Percentiles rank a stretch among this genome's conserved stretches.
These are phyloP conservation scores for Mycteria americana DNA, from an alignment of 2,797 vertebrate species.

Conservation along the genomic window DNA sequence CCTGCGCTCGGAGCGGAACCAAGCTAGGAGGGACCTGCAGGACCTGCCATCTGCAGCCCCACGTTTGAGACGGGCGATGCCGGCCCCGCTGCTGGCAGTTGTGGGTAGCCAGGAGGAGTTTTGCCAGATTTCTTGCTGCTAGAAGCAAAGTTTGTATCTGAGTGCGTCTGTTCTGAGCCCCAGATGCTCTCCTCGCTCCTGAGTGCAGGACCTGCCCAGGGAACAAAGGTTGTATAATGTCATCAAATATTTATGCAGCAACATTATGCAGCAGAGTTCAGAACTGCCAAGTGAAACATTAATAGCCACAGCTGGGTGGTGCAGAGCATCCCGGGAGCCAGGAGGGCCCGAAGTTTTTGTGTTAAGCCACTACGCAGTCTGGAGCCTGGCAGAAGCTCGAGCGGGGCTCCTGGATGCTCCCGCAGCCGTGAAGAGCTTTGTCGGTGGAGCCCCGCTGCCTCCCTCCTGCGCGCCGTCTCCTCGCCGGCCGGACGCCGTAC, in stretches of 20 bases:
- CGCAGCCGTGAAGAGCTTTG: neutral
- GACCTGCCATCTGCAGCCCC: neutral
- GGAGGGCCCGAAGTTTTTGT: neutral
- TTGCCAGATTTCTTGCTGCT: neutral
- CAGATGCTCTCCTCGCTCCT: accelerated
- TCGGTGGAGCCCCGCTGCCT: neutral
- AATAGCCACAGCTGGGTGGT: neutral
- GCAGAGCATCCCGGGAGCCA: accelerated
- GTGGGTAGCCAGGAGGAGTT: neutral
- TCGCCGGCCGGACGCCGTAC: accelerated
- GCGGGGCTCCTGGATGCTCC: neutral
- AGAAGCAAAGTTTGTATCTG: accelerated
- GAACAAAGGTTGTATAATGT: neutral
- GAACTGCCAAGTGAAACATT: neutral
- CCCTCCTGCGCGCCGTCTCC: neutral
- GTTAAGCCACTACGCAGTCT: accelerated
- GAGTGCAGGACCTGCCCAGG: neutral
- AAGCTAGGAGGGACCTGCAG: neutral
- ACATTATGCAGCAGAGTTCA: neutral
- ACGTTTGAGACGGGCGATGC: accelerated
- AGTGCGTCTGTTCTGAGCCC: accelerated
- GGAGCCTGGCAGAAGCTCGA: neutral
- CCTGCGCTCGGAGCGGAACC: neutral
- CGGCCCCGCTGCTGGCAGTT: accelerated
- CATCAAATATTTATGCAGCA: neutral